Evolutionary conservation across 2,113 vertebrate species (phyloP).

Genomic region (Empidonax traillii): DNA sequence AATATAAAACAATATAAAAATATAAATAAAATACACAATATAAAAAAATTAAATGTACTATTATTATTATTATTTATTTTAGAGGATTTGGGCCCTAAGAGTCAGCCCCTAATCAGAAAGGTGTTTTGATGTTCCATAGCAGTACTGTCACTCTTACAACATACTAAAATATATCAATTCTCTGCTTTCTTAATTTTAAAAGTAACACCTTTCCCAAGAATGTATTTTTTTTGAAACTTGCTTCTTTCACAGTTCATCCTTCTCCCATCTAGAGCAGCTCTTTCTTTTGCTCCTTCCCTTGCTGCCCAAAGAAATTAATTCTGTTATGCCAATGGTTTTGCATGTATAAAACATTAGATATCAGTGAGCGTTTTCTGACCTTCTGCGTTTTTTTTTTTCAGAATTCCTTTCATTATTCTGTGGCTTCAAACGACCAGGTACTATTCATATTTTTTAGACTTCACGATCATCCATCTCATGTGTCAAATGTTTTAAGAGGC

Average conservation of each 20-base stretch:
- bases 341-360: slow-evolving; percentile 20
- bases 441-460: not conserved
- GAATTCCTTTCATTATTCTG: not conserved
- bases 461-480: not conserved
- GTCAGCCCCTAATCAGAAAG: not conserved
- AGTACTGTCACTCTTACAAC: not conserved
- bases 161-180: not conserved
- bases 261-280: not conserved
- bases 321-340: not conserved
- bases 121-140: not conserved
- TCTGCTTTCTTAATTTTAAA: not conserved
- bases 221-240: not conserved
- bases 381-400: not conserved
- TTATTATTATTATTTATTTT: not conserved
- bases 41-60: not conserved
- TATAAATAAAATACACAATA: not conserved
- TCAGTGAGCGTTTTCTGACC: not conserved
- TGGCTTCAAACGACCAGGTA: not conserved
- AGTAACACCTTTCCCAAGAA: not conserved
- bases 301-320: slow-evolving; percentile 4
- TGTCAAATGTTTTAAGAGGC: not conserved
- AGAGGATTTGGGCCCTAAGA: not conserved
- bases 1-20: too few species aligned
- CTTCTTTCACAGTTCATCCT: not conserved
- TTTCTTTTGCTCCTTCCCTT: not conserved